phyloP scores from a whole-genome alignment of 2,113 vertebrate genomes.

The Regulus satrapa region DNA sequence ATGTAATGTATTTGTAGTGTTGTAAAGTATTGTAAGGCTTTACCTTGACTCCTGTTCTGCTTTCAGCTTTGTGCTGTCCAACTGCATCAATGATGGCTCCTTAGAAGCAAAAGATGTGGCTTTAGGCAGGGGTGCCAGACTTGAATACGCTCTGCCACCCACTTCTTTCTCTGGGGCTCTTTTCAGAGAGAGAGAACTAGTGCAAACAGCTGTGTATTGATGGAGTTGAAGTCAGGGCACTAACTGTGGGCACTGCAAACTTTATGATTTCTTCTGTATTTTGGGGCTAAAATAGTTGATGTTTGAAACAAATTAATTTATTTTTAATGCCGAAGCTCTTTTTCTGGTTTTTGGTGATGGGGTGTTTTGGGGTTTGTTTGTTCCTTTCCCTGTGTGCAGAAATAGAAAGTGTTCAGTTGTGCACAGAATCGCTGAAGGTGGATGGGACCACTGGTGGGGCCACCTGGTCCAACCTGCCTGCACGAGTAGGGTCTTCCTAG shows the following conservation, averaged over 20 bases:
- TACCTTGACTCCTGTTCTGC: not conserved
- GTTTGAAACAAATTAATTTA: not conserved
- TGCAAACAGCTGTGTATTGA: not conserved
- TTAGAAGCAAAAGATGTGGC: not conserved
- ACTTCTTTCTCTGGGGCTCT: not conserved
- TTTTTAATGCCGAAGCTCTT: not conserved
- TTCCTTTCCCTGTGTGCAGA: not conserved
- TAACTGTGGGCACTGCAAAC: not conserved
- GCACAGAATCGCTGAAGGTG: not conserved
- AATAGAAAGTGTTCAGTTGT: not conserved
- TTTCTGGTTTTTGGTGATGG: not conserved
- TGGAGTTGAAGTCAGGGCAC: not conserved
- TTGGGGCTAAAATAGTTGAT: not conserved
- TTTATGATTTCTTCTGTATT: not conserved
- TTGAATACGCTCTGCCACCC: not conserved
- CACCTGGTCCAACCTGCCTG: not conserved
- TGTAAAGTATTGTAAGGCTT: not conserved
- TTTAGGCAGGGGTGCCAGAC: not conserved
- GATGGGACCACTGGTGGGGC: not conserved
- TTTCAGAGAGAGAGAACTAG: not conserved
- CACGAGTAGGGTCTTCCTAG: not conserved
- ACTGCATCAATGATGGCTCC: not conserved
- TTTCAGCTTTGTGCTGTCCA: not conserved
- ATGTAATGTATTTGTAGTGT: rapidly evolving
- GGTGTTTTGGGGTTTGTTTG: not conserved